Evolutionary conservation across 2,797 vertebrate genomes (phyloP).

Genomic region (Betta splendens): DNA sequence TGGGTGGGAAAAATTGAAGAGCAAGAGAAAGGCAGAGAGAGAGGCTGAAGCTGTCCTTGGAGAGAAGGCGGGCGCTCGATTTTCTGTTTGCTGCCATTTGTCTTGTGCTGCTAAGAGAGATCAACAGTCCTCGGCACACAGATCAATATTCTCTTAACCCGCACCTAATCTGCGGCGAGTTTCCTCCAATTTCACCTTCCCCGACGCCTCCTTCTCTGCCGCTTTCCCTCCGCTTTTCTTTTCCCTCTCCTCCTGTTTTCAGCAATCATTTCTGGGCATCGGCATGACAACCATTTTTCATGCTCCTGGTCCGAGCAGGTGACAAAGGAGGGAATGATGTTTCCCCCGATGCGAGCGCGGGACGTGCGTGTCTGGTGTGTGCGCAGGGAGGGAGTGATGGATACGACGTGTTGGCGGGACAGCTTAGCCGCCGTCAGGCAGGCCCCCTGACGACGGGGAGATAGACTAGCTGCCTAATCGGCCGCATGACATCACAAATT

Average conservation of each 20-base stretch:
- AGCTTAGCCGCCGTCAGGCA: slow-evolving; percentile 78
- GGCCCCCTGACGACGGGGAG: slow-evolving; percentile 78
- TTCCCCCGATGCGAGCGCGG: slow-evolving; percentile 84
- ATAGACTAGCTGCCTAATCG: slow-evolving; percentile 91
- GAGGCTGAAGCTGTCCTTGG: slow-evolving; percentile 86
- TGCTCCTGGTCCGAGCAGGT: slow-evolving; percentile 88
- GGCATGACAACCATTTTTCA: slow-evolving; percentile 93
- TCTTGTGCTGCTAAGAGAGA: slow-evolving; percentile 95
- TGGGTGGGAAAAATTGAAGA: slow-evolving; percentile 5
- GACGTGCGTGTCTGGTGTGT: neutral
- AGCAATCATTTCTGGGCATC: slow-evolving; percentile 82
- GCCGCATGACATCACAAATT: slow-evolving; percentile 85
- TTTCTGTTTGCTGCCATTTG: slow-evolving; percentile 96
- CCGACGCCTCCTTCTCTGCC: slow-evolving; percentile 67
- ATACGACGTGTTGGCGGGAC: slow-evolving; percentile 87
- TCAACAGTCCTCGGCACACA: slow-evolving; percentile 97
- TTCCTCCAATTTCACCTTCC: slow-evolving; percentile 92
- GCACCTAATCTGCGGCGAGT: slow-evolving; percentile 92
- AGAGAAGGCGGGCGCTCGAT: slow-evolving; percentile 83
- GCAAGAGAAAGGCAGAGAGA: slow-evolving; percentile 40
- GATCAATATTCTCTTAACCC: slow-evolving; percentile 99
- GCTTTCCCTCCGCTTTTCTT: slow-evolving; percentile 67
- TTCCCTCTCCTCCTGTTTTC: slow-evolving; percentile 78
- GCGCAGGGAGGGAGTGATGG: slow-evolving; percentile 81
- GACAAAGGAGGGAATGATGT: slow-evolving; percentile 93